Conservation (phyloP, 2,888 invertebrate genomes). For the Bedellia somnulentella region DNA sequence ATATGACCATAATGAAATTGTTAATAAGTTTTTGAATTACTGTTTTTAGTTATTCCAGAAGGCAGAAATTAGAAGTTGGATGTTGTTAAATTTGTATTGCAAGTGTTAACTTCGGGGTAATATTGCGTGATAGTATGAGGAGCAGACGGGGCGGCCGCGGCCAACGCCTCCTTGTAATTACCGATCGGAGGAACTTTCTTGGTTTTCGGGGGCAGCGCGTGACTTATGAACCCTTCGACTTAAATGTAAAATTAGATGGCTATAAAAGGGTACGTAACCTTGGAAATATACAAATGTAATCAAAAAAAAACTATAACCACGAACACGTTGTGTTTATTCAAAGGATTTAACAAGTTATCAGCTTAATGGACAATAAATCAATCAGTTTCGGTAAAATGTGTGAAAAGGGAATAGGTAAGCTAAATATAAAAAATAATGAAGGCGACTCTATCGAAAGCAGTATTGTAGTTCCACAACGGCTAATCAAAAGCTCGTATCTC, state of each 20-base stretch:
- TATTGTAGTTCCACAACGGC: slow-evolving; percentile 46
- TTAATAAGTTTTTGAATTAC: neutral
- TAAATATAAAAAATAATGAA: too few relatives aligned
- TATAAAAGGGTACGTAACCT: slow-evolving; percentile 34
- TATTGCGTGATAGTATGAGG: slow-evolving; percentile 36
- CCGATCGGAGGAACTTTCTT: slow-evolving; percentile 35
- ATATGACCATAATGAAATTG: too few relatives aligned
- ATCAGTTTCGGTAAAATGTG: too few relatives aligned
- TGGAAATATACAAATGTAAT: slow-evolving; percentile 17
- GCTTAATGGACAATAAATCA: too few relatives aligned
- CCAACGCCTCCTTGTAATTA: slow-evolving; percentile 49
- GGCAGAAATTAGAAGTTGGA: neutral
- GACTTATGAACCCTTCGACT: slow-evolving; percentile 31
- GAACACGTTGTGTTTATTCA: too few relatives aligned
- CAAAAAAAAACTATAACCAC: neutral
- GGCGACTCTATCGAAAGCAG: too few relatives aligned
- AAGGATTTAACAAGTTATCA: too few relatives aligned
- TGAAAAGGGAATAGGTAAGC: too few relatives aligned
- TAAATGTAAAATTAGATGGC: slow-evolving; percentile 26
- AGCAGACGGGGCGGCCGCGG: slow-evolving; percentile 20
- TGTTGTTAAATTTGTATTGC: neutral
- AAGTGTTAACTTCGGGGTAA: slow-evolving; percentile 4
- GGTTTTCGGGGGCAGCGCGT: slow-evolving; percentile 38
- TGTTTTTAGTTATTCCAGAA: neutral
- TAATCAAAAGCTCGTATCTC: slow-evolving; percentile 57